These are phyloP conservation scores for Galerucella calmariensis DNA, from an alignment of 2,888 invertebrate genomes.

Conservation along the genomic window DNA sequence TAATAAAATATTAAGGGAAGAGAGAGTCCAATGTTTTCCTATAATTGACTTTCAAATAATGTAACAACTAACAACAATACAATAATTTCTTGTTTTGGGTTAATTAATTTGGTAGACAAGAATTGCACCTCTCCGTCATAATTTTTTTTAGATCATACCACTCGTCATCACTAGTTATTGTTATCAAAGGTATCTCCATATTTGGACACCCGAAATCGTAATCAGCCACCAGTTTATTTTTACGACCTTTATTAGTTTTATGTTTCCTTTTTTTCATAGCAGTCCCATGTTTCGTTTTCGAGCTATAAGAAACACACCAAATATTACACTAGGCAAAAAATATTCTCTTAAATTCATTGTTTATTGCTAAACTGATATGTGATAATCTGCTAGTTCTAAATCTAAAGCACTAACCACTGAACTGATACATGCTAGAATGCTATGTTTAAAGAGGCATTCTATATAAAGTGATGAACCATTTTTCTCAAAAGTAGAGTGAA, in stretches of 20 bases:
- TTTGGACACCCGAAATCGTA: conserved; percentile 1
- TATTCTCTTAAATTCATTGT: neutral
- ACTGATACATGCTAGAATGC: too few relatives aligned
- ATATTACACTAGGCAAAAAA: neutral
- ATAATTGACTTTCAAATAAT: too few relatives aligned
- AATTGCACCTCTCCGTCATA: conserved; percentile 11
- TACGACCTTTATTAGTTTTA: conserved; percentile 24
- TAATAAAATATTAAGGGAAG: too few relatives aligned
- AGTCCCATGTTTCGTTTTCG: conserved; percentile 24
- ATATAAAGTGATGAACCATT: too few relatives aligned
- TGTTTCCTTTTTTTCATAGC: conserved; percentile 39
- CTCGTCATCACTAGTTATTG: conserved; percentile 21
- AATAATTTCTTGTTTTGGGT: too few relatives aligned
- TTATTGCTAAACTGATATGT: too few relatives aligned
- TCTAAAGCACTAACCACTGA: too few relatives aligned
- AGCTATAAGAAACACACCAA: conserved; percentile 35
- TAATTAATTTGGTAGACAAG: neutral
- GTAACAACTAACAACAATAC: too few relatives aligned
- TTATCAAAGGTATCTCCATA: conserved; percentile 20
- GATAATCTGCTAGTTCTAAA: too few relatives aligned
- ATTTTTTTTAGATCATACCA: conserved; percentile 22
- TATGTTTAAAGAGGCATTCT: too few relatives aligned
- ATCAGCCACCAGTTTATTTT: conserved; percentile 15
- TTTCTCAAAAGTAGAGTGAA: too few relatives aligned
- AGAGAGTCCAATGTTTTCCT: too few relatives aligned